Evolutionary conservation across 2,888 invertebrate genomes (phyloP).

Genomic region (Imbricaverruca yamaguchii): DNA sequence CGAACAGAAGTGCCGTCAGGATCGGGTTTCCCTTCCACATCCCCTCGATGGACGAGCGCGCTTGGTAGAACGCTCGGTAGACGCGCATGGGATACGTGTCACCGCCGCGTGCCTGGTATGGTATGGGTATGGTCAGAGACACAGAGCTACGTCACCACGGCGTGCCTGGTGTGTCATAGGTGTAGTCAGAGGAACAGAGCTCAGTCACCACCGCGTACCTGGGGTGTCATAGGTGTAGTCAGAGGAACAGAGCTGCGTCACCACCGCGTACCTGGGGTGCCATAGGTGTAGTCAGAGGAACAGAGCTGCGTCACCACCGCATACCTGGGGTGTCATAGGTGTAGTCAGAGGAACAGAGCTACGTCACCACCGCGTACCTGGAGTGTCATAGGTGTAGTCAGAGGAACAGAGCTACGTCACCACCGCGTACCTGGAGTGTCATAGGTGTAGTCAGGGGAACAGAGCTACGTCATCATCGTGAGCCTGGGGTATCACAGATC

Average conservation of each 20-base stretch:
- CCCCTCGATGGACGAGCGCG: conserved; percentile 64
- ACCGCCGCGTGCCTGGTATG: conserved; percentile 69
- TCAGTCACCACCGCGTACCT: conserved; percentile 74
- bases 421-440: too few species aligned
- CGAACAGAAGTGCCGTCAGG: conserved; percentile 84
- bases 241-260: conserved; percentile 42
- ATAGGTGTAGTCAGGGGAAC: too few species aligned
- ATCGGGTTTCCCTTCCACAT: conserved; percentile 94
- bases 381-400: not conserved
- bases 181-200: not conserved
- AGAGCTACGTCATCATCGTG: too few species aligned
- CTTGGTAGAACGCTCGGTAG: conserved; percentile 75
- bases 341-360: not conserved
- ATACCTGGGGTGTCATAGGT: not conserved
- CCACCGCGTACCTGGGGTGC: conserved; percentile 69
- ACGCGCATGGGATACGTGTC: conserved; percentile 65
- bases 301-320: too few species aligned
- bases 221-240: conserved; percentile 36
- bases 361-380: too few species aligned
- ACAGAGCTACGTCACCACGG: conserved; percentile 61
- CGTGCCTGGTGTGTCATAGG: conserved; percentile 53
- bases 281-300: not conserved
- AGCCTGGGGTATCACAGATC: too few species aligned
- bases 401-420: too few species aligned
- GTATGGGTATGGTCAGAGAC: conserved; percentile 25